Evolutionary conservation across 2,888 invertebrate genomes (phyloP).

Genomic region (Notocelia uddmanniana): DNA sequence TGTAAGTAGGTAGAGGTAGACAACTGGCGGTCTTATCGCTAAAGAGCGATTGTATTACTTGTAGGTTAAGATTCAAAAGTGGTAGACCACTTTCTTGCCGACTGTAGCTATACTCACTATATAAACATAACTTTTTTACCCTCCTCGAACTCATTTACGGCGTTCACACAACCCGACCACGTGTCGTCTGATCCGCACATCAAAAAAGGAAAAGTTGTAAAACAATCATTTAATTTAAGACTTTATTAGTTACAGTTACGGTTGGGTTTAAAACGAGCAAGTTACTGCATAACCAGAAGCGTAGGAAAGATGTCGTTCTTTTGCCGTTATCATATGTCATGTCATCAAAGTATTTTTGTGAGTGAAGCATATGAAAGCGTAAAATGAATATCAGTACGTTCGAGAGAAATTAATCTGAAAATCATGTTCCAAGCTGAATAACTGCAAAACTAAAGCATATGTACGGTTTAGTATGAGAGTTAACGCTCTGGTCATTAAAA

Average conservation of each 20-base stretch:
- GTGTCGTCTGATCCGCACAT: constrained; percentile 7
- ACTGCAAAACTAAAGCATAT: not conserved
- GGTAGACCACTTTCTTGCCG: too few relatives aligned
- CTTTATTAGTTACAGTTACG: not conserved
- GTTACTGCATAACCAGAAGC: not conserved
- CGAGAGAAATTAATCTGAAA: not conserved
- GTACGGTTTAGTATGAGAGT: not conserved
- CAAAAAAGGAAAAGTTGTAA: constrained; percentile 12
- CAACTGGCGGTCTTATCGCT: too few relatives aligned
- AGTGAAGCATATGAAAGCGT: not conserved
- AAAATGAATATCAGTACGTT: not conserved
- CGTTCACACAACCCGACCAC: constrained; percentile 10
- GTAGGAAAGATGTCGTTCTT: not conserved
- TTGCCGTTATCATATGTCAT: constrained; percentile 4
- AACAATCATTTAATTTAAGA: not conserved
- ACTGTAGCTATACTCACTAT: too few relatives aligned
- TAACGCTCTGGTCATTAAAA: not conserved
- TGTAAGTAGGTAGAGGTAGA: too few relatives aligned
- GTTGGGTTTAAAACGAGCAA: not conserved
- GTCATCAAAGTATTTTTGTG: constrained; percentile 1
- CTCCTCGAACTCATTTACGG: not conserved
- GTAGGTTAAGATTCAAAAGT: too few relatives aligned
- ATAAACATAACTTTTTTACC: not conserved
- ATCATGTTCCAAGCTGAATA: not conserved
- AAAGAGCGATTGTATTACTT: too few relatives aligned